Conservation (phyloP, 2,113 vertebrate species). For the Podarcis muralis region DNA sequence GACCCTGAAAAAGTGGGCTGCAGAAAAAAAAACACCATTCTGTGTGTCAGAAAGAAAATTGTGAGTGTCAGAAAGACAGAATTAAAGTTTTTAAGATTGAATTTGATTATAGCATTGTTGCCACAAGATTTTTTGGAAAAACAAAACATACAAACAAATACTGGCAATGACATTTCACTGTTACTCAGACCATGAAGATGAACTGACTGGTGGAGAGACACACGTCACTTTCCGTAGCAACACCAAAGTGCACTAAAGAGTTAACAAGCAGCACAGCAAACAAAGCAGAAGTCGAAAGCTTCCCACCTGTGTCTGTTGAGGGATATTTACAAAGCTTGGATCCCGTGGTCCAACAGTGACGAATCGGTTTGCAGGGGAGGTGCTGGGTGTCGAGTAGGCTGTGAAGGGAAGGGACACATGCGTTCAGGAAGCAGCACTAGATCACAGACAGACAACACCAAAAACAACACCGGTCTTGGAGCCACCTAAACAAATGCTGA, state of each 20-base stretch:
- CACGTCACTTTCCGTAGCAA: conserved; percentile 65
- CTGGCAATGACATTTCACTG: conserved; percentile 57
- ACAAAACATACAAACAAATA: conserved; percentile 66
- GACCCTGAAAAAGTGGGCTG: not conserved
- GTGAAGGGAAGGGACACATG: conserved; percentile 83
- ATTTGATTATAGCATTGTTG: conserved; percentile 29
- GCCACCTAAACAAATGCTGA: conserved; percentile 76
- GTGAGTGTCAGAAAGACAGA: not conserved
- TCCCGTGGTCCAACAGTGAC: conserved; percentile 99
- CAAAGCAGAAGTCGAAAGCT: conserved; percentile 78
- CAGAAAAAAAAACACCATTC: not conserved
- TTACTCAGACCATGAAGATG: conserved; percentile 67
- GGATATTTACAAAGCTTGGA: conserved; percentile 99
- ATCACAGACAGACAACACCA: conserved; percentile 81
- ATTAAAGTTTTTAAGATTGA: not conserved
- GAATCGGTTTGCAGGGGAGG: conserved; percentile 98
- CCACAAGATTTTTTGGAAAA: conserved; percentile 38
- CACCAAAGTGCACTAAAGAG: conserved; percentile 65
- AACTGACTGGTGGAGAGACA: conserved; percentile 60
- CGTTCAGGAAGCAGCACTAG: conserved; percentile 86
- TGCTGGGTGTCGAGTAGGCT: conserved; percentile 99
- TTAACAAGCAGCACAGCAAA: conserved; percentile 75
- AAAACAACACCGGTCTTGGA: conserved; percentile 75
- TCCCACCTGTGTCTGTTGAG: conserved; percentile 99
- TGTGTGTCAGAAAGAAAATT: not conserved